Evolutionary conservation across 2,888 invertebrate species (phyloP), one percentile per base, ranked within the genome.

Genomic region (Temnothorax rugatulus): DNA sequence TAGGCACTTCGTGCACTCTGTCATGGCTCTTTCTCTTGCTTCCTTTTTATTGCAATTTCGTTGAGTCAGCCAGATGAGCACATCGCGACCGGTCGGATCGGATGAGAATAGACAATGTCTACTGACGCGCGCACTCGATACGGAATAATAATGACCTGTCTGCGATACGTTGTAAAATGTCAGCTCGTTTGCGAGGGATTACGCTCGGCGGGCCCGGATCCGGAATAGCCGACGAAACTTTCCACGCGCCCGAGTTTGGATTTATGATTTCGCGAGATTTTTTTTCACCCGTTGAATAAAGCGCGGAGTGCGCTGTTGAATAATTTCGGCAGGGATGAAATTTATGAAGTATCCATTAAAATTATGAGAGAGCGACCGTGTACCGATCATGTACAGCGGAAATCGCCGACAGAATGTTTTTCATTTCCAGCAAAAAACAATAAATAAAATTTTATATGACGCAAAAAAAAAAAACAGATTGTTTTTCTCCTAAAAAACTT

Each of bases 11-110:
- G 63, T 63, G 73, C 75, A 68, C 44, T 84, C 64, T 86, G 21
- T 83, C 63, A 15, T 7, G 41, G 47, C 34, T 54, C 59, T 83
- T 74, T 66, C 89, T 41, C 81, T 38, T 44, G 63, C 44, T 59
- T 69, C 25, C 47, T 25, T 81, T 81, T 81, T 87, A 86, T 84
- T 83, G 85, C 85, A 76, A 85, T 82, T 61, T 83, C 81, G 59
- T 41, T 68, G 68, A 77, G 68, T 79, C 83, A 69, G 81, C 59
- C 50, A 69, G 71, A 81, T 44, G 68, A 75, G 75, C 41, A 25
- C 75, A 50, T 76, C 82, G 59, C 79, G 59, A 47, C 38, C 34
- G 71, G 47, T 69, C 59, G 79, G 47, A 81, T 47, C 57, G 29
- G 41, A 81, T 69, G 82, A 50, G 63, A 77, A 34, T 41, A 75